Evolutionary conservation across 2,113 vertebrate species (phyloP), one percentile per base, ranked within the genome.

Genomic region (Apodemus speciosus): DNA sequence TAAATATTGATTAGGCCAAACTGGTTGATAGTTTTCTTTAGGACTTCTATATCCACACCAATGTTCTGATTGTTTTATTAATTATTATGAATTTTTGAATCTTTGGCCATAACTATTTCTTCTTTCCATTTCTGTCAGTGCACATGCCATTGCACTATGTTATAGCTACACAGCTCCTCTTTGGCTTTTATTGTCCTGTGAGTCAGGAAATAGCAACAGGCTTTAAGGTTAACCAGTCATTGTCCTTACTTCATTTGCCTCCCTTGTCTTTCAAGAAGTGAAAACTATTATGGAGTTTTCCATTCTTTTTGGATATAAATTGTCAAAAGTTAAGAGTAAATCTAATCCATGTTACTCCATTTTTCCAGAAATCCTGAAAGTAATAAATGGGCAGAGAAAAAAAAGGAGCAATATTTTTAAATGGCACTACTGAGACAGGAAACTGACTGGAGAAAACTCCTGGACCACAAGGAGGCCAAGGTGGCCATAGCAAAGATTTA

Each of bases 41-140:
- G 68, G 60, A 92, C 27, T 27, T 62, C 27, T n/a, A 64, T 32
- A 66, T 38, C 7, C n/a, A 58, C 66, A 73, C 25, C 68, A 43
- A 85, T 71, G 75, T 92, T 86, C 35, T 68, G 5, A 81, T 27
- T 56, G 35, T 90, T 62, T 92, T 77, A 38, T 90, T 73, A 60
- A 35, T 32, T 51, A 89, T 60, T 68, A 60, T 25, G 4, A 14
- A 1, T 72, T 83, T 95, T 77, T 9, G 86, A 83, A 60, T 83
- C n/a, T 87, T 88, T 89, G 15, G 38, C 20, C 20, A 11, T 75
- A 8, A 72, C 32, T 46, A 40, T 62, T 79, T 89, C 25, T 85
- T 84, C 6, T 89, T 92, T 13, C 2, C 79, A 10, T 79, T 85
- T 85, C 64, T 73, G 25, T 51, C 60, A 35, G 30, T 53, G 77